These are phyloP conservation scores for Gortyna flavago DNA, from an alignment of 2,888 invertebrate genomes.

Conservation along the genomic window DNA sequence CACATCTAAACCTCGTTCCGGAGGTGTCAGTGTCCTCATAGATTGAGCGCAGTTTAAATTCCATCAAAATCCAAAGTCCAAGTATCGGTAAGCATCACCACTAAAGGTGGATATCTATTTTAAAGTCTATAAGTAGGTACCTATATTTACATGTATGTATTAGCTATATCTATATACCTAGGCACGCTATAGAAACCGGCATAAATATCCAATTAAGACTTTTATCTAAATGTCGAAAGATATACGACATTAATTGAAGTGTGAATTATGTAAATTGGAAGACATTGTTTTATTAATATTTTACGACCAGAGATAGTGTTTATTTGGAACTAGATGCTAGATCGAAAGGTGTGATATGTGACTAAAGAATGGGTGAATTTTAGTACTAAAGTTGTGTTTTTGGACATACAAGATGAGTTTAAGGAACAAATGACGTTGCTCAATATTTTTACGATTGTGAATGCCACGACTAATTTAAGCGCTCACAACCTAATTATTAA, in stretches of 20 bases:
- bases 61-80: not conserved
- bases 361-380: conserved; percentile 12
- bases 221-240: conserved; percentile 59
- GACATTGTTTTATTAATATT: conserved; percentile 50
- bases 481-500: conserved; percentile 24
- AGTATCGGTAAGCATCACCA: not conserved
- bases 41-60: not conserved
- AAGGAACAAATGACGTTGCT: conserved; percentile 11
- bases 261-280: conserved; percentile 63
- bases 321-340: conserved; percentile 11
- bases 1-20: not conserved
- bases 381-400: conserved; percentile 5
- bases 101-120: not conserved
- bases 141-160: conserved; percentile 3
- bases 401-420: not conserved
- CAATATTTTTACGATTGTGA: conserved; percentile 5
- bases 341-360: conserved; percentile 34
- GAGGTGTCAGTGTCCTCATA: not conserved
- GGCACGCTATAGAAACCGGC: conserved; percentile 32
- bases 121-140: conserved; percentile 16
- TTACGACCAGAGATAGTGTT: conserved; percentile 15
- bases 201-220: conserved; percentile 61
- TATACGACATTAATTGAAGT: conserved; percentile 56
- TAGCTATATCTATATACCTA: conserved; percentile 16
- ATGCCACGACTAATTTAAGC: conserved; percentile 35